Base-by-base conservation (phyloP, 1,140 invertebrate species). In the Araneus ventricosus region DNA sequence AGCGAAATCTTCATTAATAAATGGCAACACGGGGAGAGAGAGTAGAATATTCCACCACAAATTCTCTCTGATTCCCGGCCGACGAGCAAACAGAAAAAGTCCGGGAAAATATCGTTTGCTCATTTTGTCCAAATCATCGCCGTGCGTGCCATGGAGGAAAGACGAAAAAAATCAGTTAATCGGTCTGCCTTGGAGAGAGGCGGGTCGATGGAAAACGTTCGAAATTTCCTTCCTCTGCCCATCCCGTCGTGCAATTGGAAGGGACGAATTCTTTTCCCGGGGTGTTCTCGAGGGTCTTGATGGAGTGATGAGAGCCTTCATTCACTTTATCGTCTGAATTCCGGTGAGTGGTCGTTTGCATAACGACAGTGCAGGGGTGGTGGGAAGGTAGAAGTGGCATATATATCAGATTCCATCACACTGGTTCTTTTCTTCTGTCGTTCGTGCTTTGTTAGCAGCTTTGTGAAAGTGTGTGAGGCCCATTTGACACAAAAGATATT, bases 231-330 rank as follows among this genome's bases (percentile, higher is more conserved):
- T 27, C 7, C n/a, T 24, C n/a, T n/a, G n/a, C 22, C 8, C 63
- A 8, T 20, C 10, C 70, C 70, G 10, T 37, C 70, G 70, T 75
- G 30, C 70, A 27, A 75, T 34, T 37, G 70, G 70, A 75, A 75
- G 70, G 30, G 34, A 30, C 70, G 70, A 75, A 75, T 75, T 75
- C 70, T 75, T 34, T 75, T 37, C 70, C 70, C 30, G 67, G 70
- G 70, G 70, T 75, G 70, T 75, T 75, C 70, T 75, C 70, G 70
- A 75, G 70, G 70, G 70, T 75, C 70, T 75, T 75, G 34, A 75
- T 75, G 70, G 70, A 75, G 70, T 34, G 70, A 37, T 75, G 70
- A 75, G 70, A 75, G 34, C 70, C 30, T 75, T 30, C 34, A 75
- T 75, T 37, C 30, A 75, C 30, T 75, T 75, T 75, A 75, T 75